Percentiles rank a stretch among this genome's conserved stretches.
Conservation (phyloP, 2,888 invertebrate genomes). For the Geotrupes spiniger region DNA sequence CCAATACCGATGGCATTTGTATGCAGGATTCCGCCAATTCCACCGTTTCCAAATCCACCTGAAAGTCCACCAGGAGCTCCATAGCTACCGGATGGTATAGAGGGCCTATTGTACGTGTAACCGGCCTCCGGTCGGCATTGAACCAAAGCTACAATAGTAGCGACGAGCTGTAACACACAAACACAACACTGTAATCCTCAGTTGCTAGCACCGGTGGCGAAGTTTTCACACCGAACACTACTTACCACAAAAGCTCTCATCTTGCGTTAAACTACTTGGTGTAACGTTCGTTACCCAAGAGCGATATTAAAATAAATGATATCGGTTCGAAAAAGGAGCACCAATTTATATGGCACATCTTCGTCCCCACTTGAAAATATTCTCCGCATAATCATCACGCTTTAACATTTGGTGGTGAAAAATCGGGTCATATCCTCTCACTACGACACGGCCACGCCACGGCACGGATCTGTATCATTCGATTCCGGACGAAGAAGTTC, state of each 20-base stretch:
- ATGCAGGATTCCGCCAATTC: slow-evolving; percentile 20
- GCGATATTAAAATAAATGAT: slow-evolving; percentile 36
- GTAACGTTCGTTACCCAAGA: slow-evolving; percentile 38
- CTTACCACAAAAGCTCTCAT: slow-evolving; percentile 45
- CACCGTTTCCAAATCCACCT: slow-evolving; percentile 21
- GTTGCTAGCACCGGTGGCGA: no score
- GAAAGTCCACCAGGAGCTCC: slow-evolving; percentile 31
- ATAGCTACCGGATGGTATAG: slow-evolving; percentile 38
- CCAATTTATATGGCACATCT: slow-evolving; percentile 40
- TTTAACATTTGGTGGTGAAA: slow-evolving; percentile 38
- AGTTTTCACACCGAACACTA: slow-evolving; percentile 19
- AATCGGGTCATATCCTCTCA: slow-evolving; percentile 44
- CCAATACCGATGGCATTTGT: slow-evolving; percentile 9
- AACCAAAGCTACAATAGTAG: slow-evolving; percentile 55
- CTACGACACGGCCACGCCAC: slow-evolving; percentile 28
- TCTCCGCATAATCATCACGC: slow-evolving; percentile 28
- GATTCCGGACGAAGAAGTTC: slow-evolving; percentile 20
- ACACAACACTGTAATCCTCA: slow-evolving; percentile 24
- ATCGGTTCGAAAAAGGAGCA: slow-evolving; percentile 27
- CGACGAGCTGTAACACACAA: slow-evolving; percentile 34
- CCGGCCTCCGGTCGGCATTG: slow-evolving; percentile 60
- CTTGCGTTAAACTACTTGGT: slow-evolving; percentile 25
- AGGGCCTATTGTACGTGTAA: slow-evolving; percentile 52
- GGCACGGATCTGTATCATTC: slow-evolving; percentile 33
- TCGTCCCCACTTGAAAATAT: slow-evolving; percentile 35